Evolutionary conservation across 1,140 invertebrate species (phyloP).

Genomic region (Diprion similis): DNA sequence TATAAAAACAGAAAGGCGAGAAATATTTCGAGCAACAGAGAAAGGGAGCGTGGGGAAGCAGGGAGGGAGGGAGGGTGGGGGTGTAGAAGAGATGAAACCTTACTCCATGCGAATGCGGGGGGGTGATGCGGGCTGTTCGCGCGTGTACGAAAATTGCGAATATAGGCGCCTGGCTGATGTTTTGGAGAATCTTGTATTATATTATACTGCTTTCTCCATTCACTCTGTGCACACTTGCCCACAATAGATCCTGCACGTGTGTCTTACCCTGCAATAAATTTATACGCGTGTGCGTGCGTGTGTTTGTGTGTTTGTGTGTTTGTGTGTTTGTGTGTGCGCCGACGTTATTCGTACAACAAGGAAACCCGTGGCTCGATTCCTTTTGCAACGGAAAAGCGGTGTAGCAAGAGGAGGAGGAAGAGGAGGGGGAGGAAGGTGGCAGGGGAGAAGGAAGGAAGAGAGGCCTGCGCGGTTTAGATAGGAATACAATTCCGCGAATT

Average conservation of each 20-base stretch:
- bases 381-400: background rate
- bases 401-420: conserved; percentile 12
- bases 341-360: background rate
- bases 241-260: background rate
- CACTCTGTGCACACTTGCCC: background rate
- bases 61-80: background rate
- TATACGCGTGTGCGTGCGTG: too few species aligned
- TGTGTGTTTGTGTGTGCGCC: too few species aligned
- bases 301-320: too few species aligned
- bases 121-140: background rate
- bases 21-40: background rate
- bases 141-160: background rate
- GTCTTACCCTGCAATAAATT: too few species aligned
- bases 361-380: background rate
- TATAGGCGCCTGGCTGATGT: conserved; percentile 2
- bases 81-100: background rate
- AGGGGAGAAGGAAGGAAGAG: conserved; percentile 29
- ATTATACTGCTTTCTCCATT: background rate
- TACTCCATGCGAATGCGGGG: background rate
- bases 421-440: conserved; percentile 20
- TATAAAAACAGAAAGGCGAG: background rate
- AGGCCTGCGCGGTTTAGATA: conserved; percentile 35
- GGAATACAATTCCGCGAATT: conserved; percentile 35
- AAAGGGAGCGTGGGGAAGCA: too few species aligned
- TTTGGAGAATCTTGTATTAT: background rate